A percentile compares a stretch with the other conserved stretches of the same genome.
These are phyloP conservation scores for Pelmatolapia mariae DNA, from an alignment of 2,113 vertebrate species.

Conservation along the genomic window DNA sequence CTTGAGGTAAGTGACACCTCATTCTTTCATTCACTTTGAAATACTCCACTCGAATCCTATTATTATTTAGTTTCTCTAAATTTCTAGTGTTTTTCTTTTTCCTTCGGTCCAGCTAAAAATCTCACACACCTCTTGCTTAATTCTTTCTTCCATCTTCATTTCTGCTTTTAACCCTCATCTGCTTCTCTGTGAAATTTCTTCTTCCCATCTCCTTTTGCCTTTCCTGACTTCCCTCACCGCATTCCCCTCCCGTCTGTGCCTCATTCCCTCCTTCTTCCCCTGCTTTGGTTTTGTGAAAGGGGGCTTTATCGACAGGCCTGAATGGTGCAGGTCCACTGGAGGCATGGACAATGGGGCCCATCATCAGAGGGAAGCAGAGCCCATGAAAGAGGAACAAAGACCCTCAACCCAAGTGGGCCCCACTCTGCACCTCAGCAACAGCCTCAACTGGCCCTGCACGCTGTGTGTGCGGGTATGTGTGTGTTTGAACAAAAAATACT, in stretches of 20 bases:
- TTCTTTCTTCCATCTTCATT: neutral
- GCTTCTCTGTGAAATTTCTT: neutral
- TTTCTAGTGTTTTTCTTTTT: neutral
- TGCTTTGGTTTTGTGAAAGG: constrained; percentile 54
- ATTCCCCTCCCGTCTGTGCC: constrained; percentile 25
- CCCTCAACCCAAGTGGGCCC: constrained; percentile 51
- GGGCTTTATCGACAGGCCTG: constrained; percentile 60
- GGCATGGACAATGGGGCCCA: constrained; percentile 60
- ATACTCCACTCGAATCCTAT: neutral
- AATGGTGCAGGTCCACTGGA: constrained; percentile 65
- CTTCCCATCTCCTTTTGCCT: constrained; percentile 27
- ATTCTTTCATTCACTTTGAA: neutral
- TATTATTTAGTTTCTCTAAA: neutral
- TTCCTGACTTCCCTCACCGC: constrained; percentile 45
- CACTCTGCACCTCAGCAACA: constrained; percentile 48
- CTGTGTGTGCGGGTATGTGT: neutral
- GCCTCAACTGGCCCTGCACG: constrained; percentile 27
- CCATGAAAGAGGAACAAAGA: constrained; percentile 66
- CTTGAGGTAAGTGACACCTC: neutral
- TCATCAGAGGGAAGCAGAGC: constrained; percentile 67
- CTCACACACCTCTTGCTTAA: neutral
- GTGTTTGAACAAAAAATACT: neutral
- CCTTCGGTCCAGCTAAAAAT: neutral
- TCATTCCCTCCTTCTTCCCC: constrained; percentile 23
- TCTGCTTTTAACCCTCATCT: constrained; percentile 18